Percentiles rank a stretch among this genome's conserved stretches.
These are phyloP conservation scores for Orientallactaga sibirica DNA, from an alignment of 2,797 vertebrate genomes.

Conservation along the genomic window DNA sequence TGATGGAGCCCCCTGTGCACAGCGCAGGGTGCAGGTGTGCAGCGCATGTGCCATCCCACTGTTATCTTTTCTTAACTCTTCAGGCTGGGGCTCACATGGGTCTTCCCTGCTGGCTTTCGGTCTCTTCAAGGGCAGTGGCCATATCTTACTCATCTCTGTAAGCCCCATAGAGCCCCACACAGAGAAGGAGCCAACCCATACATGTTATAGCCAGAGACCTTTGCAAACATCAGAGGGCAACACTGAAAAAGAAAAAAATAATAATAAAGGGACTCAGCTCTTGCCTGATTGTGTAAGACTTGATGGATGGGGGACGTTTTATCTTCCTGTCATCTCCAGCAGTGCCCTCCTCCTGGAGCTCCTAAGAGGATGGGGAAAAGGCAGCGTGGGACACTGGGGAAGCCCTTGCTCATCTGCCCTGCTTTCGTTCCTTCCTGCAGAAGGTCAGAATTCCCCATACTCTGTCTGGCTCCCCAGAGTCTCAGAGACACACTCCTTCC, in stretches of 20 bases:
- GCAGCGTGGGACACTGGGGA: no score
- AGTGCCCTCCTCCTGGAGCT: background rate
- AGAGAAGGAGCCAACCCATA: background rate
- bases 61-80: background rate
- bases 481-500: background rate
- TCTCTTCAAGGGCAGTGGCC: conserved; percentile 30
- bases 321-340: conserved; percentile 20
- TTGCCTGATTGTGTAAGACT: background rate
- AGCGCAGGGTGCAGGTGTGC: background rate
- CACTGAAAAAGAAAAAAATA: background rate
- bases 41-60: fast-evolving
- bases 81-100: background rate
- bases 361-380: background rate
- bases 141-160: background rate
- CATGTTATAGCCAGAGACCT: conserved; percentile 59
- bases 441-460: background rate
- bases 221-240: conserved; percentile 41
- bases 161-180: background rate
- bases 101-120: background rate
- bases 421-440: background rate
- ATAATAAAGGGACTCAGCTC: background rate
- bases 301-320: background rate
- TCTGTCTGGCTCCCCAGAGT: background rate
- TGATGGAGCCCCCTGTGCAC: background rate
- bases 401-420: no score